phyloP scores from a whole-genome alignment of 2,113 vertebrate genomes.

The Capreolus pygargus region DNA sequence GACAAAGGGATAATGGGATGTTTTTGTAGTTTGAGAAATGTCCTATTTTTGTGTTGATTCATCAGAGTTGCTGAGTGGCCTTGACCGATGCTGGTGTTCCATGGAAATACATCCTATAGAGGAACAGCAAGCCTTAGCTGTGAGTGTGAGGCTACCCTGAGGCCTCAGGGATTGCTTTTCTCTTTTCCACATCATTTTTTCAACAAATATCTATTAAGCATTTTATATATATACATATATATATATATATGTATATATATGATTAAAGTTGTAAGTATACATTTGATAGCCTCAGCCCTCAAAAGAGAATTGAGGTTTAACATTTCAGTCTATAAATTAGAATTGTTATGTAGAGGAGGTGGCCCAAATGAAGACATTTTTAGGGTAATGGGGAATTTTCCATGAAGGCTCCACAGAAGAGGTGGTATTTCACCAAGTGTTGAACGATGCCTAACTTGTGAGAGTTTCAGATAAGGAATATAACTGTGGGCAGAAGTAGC shows the following conservation, averaged over 20 bases:
- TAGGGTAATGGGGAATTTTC: not conserved
- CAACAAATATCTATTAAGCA: not conserved
- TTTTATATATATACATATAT: not conserved
- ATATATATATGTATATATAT: not conserved
- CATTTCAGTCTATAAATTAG: not conserved
- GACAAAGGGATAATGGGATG: too few species aligned
- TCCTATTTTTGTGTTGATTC: not conserved
- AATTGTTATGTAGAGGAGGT: not conserved
- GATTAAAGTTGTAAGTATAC: not conserved
- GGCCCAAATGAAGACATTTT: not conserved
- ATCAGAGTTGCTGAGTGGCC: not conserved
- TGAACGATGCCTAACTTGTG: not conserved
- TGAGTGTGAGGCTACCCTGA: not conserved
- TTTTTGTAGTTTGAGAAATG: not conserved
- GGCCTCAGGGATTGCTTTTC: not conserved
- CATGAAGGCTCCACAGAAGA: not conserved
- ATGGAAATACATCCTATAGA: not conserved
- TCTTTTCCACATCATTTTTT: not conserved
- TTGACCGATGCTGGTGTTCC: not conserved
- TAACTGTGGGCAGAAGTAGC: accelerated
- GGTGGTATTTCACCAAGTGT: not conserved
- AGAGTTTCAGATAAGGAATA: not conserved
- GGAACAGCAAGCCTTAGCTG: not conserved
- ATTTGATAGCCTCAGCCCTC: not conserved
- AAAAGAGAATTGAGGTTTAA: not conserved